phyloP scores from a whole-genome alignment of 2,888 invertebrate species.

The Nematopogon swammerdamellus region DNA sequence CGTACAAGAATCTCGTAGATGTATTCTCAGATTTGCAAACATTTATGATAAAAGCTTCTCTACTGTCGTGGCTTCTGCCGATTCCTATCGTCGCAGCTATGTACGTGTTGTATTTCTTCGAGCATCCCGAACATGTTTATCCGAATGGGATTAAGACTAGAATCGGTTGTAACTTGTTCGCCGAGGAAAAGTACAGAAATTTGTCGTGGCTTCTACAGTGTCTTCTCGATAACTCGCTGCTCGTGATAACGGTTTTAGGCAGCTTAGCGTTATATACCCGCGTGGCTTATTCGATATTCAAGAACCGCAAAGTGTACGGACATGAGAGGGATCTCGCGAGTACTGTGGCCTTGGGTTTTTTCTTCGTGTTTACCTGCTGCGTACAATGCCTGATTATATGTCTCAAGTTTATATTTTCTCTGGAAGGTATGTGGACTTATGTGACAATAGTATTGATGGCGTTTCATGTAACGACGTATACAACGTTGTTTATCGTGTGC shows the following conservation, averaged over 20 bases:
- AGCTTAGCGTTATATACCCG: neutral
- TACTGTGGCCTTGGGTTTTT: neutral
- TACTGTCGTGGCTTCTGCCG: neutral
- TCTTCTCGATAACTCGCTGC: neutral
- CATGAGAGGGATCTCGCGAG: neutral
- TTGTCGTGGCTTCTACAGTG: neutral
- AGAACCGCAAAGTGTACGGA: neutral
- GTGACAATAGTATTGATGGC: neutral
- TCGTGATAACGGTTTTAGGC: neutral
- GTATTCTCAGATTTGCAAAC: neutral
- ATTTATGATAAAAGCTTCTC: neutral
- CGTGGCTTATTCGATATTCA: neutral
- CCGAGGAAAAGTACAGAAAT: no score
- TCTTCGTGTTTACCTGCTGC: neutral
- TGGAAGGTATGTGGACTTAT: neutral
- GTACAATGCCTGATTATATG: neutral
- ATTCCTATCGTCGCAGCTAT: neutral
- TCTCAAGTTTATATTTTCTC: neutral
- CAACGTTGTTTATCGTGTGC: neutral
- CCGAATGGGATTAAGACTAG: no score
- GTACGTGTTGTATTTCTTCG: no score
- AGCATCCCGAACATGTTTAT: no score
- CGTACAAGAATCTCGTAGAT: neutral
- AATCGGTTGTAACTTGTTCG: no score
- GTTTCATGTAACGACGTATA: neutral